These are phyloP conservation scores for Pangasius krempfi DNA, from an alignment of 2,797 vertebrate species.

Conservation along the genomic window DNA sequence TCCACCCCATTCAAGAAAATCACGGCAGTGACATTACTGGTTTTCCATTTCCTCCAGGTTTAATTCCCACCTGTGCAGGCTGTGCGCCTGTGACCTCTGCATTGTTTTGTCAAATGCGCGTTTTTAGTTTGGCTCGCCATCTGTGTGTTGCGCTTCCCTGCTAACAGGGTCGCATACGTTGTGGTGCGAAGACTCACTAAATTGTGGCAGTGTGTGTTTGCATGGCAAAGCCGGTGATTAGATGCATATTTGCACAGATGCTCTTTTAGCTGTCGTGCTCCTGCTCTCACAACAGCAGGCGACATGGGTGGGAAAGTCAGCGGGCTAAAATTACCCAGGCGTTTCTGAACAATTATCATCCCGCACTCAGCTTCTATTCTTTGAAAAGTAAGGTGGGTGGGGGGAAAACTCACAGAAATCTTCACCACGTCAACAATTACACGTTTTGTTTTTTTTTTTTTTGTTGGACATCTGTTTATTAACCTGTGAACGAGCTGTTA, in stretches of 20 bases:
- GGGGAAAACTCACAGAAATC: not conserved
- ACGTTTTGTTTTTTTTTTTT: too few species aligned
- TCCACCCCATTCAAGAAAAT: not conserved
- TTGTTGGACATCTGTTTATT: not conserved
- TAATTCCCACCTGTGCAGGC: not conserved
- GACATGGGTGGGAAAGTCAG: not conserved
- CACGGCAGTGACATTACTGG: not conserved
- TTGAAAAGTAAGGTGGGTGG: too few species aligned
- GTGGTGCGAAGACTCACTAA: not conserved
- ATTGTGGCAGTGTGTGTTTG: not conserved
- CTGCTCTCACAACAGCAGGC: not conserved
- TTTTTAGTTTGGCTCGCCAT: too few species aligned
- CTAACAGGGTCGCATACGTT: too few species aligned
- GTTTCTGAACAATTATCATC: not conserved
- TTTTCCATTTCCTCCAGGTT: not conserved
- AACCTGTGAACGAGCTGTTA: not conserved
- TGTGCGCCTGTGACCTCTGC: not conserved
- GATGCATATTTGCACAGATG: slow-evolving; percentile 26
- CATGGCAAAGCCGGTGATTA: slow-evolving; percentile 7
- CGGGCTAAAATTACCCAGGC: not conserved
- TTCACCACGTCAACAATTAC: not conserved
- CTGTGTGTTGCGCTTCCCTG: too few species aligned
- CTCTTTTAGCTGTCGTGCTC: not conserved
- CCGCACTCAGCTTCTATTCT: not conserved
- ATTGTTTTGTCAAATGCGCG: not conserved